Base-by-base conservation (phyloP, 2,888 invertebrate species). In the Rotaria magnacalcarata region DNA sequence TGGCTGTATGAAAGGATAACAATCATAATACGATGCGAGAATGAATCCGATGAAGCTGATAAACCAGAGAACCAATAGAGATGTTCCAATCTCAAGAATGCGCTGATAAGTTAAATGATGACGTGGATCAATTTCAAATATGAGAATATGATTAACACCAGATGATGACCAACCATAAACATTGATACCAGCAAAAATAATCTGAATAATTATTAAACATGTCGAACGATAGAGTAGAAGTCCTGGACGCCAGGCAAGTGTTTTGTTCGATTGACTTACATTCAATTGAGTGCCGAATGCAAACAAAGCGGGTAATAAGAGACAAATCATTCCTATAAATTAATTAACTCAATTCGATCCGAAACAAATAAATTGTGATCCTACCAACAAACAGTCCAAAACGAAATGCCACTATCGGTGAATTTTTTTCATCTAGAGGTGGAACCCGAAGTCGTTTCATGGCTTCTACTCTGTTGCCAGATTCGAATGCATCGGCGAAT, bases 401-500 rank as follows among this genome's bases (percentile, higher is more conserved):
- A 54, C 92, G 90, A 89, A 91, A 91, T 86, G 90, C 90, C 21
- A 90, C 90, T 90, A 90, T 90, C 14, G 91, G 90, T 87, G 90
- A 90, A 88, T 90, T 89, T 89, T 96, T 95, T 91, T 99, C 97
- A 0, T 97, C 97, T 11, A 99, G 92, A 0, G 99, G 99, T 0
- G 99, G 99, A 0, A 99, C 98, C 87, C 98, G 92, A 27, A 99
- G 92, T 88, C 97, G 93, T 92, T 99, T 99, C 99, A 99, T 99
- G 0, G 98, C 98, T 88, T 95, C 94, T 91, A 96, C 96, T 21
- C 98, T 92, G 91, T 99, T 96, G 2, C 98, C 98, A 5, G 94
- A 95, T 91, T 98, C 93, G 85, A 93, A 88, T 84, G 92, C 91
- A 84, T 90, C 89, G 21, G 92, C 92, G 52, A 92, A 92, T 87